These are phyloP conservation scores for Lapara coniferarum DNA, from an alignment of 2,888 invertebrate species.

Conservation along the genomic window DNA sequence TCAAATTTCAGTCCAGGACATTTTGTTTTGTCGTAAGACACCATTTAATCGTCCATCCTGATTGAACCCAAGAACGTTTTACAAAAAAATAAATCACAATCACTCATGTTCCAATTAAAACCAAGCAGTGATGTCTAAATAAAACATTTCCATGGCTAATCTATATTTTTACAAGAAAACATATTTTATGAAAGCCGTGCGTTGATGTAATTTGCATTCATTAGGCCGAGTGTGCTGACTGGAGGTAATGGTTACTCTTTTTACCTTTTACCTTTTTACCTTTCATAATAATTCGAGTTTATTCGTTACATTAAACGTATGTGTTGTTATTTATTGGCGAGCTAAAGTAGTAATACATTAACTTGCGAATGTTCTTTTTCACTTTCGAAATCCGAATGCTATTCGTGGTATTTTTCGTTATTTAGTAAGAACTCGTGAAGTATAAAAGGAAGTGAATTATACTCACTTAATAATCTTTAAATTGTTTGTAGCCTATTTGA, in stretches of 20 bases:
- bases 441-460: too few species aligned
- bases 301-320: slow-evolving; percentile 30
- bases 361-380: background rate
- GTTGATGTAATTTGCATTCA: slow-evolving; percentile 79
- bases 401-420: background rate
- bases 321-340: slow-evolving; percentile 1
- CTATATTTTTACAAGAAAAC: slow-evolving; percentile 54
- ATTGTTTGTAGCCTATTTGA: too few species aligned
- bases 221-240: slow-evolving; percentile 60
- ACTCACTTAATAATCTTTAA: too few species aligned
- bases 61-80: too few species aligned
- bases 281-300: slow-evolving; percentile 43
- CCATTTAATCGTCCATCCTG: too few species aligned
- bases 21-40: too few species aligned
- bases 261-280: slow-evolving; percentile 50
- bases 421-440: too few species aligned
- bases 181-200: slow-evolving; percentile 60
- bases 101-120: background rate
- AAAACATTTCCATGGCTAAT: slow-evolving; percentile 12
- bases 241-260: slow-evolving; percentile 34
- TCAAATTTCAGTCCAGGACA: too few species aligned
- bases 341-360: background rate
- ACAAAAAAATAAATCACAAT: too few species aligned
- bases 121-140: background rate
- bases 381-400: slow-evolving; percentile 1